Base-by-base conservation (phyloP, 2,113 vertebrate genomes). In the Morphnarchus princeps region DNA sequence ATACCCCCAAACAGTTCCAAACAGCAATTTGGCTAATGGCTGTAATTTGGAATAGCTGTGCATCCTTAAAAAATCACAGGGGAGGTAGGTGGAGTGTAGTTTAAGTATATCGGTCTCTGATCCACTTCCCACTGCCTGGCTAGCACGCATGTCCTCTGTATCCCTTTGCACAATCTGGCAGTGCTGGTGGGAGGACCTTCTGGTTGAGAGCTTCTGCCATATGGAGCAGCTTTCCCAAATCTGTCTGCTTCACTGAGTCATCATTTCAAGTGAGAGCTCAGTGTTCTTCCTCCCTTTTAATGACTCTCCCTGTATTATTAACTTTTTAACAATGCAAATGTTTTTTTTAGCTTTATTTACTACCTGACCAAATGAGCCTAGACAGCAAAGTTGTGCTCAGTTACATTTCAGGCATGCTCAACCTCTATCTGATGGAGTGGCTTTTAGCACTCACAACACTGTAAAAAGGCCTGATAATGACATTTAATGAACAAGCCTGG, bases 131-230 rank as follows among this genome's bases (percentile, higher is more conserved):
- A 90, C 42, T 78, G 69, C 58, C 54, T 96, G 77, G 84, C 63
- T 90, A 90, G 36, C 59, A 70, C 0, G 9, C n/a, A 21, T 38
- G 72, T 94, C 57, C 61, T 84, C 89, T 93, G 34, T 52, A 93
- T 78, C 42, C 26, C 38, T 83, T 81, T 16, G 5, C 58, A 79
- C 58, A 90, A 34, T 95, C 90, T 94, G 87, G 79, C 9, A 1
- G 15, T 43, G 36, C 25, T 86, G 42, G 85, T 91, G 71, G 91
- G 92, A 96, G 88, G 36, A 85, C 78, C 52, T 95, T 95, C 89
- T 95, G 42, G 49, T 73, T 3, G 8, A 80, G 42, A 87, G n/a
- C 28, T 82, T 95, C 87, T 82, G 71, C 74, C 2, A 0, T 69
- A 87, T 71, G 55, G 25, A 90, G 11, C 45, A 92, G 66, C 34